Base-by-base conservation (phyloP, 2,797 vertebrate species). In the Bryconaethiops microstoma region DNA sequence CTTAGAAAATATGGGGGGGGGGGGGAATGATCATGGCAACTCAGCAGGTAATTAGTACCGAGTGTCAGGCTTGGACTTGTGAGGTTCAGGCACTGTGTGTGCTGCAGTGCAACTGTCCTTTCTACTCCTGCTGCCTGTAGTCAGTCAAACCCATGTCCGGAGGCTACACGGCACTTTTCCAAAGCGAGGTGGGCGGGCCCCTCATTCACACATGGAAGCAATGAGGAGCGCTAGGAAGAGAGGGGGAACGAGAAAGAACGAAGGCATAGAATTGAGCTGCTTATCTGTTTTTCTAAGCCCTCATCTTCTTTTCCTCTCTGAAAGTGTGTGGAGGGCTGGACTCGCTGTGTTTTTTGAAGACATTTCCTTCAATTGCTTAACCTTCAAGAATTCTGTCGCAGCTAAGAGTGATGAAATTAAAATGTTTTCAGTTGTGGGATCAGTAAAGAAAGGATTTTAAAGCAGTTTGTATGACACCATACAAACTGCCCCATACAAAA, bases 141-240 rank as follows among this genome's bases (percentile, higher is more conserved):
- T 76, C 48, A 52, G 81, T 64, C 8, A 80, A 84, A 84, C 83
- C 89, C 88, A 80, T 87, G 88, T 90, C 83, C 81, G 75, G 86
- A 85, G 86, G 82, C 89, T 75, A 89, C 76, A 82, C 88, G 82
- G 80, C 87, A 88, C 76, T 75, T 87, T 84, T 48, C 89, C 86
- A 88, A 80, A 77, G 85, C 70, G 52, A 76, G 65, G 75, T 42
- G 62, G 78, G 78, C 69, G 59, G 78, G 72, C 72, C 55, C n/a
- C 55, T 60, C 71, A 48, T 67, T 64, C 80, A 83, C 80, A 76
- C 64, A 72, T 70, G 57, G 60, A 76, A 81, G 21, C 52, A 54
- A 78, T 17, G 70, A 59, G 70, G 69, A 64, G 72, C 59, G 60
- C 14, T 59, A 57, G 74, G 50, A 62, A 62, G 77, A 62, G 65